Base-by-base conservation (phyloP, 1,140 invertebrate genomes). In the Nomia melanderi region DNA sequence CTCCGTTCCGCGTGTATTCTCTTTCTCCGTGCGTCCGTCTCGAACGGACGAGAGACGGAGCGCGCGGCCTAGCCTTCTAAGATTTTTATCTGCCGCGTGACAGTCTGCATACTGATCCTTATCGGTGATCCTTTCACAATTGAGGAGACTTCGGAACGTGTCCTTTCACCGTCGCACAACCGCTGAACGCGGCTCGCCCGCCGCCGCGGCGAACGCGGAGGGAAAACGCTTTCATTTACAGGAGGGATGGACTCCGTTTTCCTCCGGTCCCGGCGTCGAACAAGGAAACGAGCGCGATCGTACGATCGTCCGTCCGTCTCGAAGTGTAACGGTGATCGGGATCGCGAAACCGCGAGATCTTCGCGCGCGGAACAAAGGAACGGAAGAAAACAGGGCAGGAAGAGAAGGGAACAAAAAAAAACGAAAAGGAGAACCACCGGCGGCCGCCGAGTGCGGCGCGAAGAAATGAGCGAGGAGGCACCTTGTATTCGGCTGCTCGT, bases 401-500 rank as follows among this genome's bases (percentile, higher is more conserved):
- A 8, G 11, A 1, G 1, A 12, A 17, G 2, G 41, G 2, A 8
- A 7, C 5, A 50, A 17, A 50, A 20, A n/a, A n/a, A 50, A n/a
- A 47, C 1, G 44, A 47, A n/a, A 4, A 3, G 7, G 20, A 36
- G 8, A 12, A 47, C 14, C 4, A 20, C 44, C 53, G 71, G 70
- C 64, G 54, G 77, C n/a, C n/a, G 53, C 44, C 27, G 67, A 11
- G 5, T 39, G 0, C 20, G 47, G 23, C 23, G 50, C 25, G 67
- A 69, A 8, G 62, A 78, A 75, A 76, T 54, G 70, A 47, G 41
- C 82, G 73, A 74, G 29, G 27, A 73, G 54, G 53, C 78, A 65
- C 79, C 74, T 78, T 71, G 78, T 83, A 66, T 82, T 82, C 77
- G 79, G 82, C 82, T 88, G 78, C 50, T 77, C 62, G 81, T 81